Evolutionary conservation across 1,140 invertebrate species (phyloP), one percentile per base, ranked within the genome.

Genomic region (Acromyrmex charruanus): DNA sequence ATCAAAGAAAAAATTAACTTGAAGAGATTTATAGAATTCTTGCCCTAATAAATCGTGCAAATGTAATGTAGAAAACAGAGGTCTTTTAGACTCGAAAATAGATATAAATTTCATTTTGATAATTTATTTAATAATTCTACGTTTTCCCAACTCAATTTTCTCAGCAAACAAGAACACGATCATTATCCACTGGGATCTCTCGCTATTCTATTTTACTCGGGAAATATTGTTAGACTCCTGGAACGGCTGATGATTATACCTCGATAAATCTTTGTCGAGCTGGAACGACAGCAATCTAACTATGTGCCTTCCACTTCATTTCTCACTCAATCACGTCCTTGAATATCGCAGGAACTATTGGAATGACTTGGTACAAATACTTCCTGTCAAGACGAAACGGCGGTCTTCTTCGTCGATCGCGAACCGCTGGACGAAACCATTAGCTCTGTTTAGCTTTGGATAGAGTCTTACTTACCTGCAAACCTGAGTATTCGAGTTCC

Each of bases 391-490:
- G 39, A n/a, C n/a, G 28, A 10, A 51, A 14, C 68, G 39, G 6
- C 55, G 55, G 53, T 65, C 59, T 14, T 74, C 31, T 16, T 58
- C 39, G 12, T 18, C 18, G 74, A 85, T 89, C 53, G 65, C 39
- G 35, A 44, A 18, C 35, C 10, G 16, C 39, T 12, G 10, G 51
- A 80, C 53, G 88, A 74, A 89, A 61, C 31, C 18, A 53, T 88
- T 79, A 72, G 58, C 49, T 39, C 31, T n/a, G 55, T 18, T 89
- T 51, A 59, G 55, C 31, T 14, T n/a, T 21, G 5, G 21, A 69
- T 69, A 9, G 28, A 53, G 25, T n/a, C 21, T 39, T 72, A 87
- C 79, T 51, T 84, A 82, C 77, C 77, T 77, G 39, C 31, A 7
- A 16, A 35, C 28, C 55, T 2, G 65, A 63, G 77, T 79, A 61